phyloP scores from a whole-genome alignment of 2,113 vertebrate genomes.

The Alligator mississippiensis region DNA sequence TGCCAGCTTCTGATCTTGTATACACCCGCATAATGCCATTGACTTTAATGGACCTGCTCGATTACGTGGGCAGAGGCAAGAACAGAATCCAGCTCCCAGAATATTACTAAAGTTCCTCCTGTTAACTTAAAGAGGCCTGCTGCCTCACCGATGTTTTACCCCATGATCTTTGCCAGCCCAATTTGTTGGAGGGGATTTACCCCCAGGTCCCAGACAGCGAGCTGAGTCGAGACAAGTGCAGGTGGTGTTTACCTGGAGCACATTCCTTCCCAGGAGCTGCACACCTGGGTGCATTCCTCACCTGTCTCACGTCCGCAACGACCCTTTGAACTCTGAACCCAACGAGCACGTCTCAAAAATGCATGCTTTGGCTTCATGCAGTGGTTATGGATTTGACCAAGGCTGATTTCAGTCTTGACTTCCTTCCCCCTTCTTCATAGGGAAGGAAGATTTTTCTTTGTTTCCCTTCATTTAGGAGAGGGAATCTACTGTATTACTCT shows the following conservation, averaged over 20 bases:
- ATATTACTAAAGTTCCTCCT: no score
- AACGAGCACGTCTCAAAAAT: accelerated
- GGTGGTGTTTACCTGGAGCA: background rate
- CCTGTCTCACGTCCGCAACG: background rate
- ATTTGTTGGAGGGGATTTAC: background rate
- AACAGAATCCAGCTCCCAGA: background rate
- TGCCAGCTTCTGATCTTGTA: background rate
- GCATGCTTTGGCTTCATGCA: background rate
- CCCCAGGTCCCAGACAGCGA: background rate
- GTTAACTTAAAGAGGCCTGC: background rate
- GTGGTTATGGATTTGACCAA: background rate
- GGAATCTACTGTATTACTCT: background rate
- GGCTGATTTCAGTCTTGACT: background rate
- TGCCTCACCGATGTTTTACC: background rate
- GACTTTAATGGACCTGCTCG: accelerated
- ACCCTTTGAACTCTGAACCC: background rate
- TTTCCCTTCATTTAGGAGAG: no score
- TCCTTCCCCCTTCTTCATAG: background rate
- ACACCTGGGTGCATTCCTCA: background rate
- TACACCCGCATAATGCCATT: no score
- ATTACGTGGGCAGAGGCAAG: accelerated
- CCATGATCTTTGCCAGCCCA: background rate
- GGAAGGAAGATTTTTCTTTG: no score
- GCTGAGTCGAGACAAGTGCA: background rate
- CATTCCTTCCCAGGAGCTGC: background rate